These are phyloP conservation scores for Heterocephalus glaber DNA, from an alignment of 2,113 vertebrate genomes.

Conservation along the genomic window DNA sequence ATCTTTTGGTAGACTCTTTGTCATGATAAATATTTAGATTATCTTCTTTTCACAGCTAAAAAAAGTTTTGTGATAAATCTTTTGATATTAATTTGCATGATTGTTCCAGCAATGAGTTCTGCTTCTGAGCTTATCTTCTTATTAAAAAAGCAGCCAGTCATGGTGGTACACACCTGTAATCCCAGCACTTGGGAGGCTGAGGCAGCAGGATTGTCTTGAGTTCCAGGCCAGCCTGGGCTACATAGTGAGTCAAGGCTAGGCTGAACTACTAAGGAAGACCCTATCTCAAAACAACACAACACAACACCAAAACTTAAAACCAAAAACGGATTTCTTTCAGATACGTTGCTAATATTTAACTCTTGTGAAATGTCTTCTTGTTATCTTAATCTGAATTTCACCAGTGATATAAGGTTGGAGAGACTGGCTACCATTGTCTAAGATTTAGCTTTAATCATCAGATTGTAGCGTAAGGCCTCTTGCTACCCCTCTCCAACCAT, in stretches of 20 bases:
- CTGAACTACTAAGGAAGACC: background rate
- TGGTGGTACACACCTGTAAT: background rate
- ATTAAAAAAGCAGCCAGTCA: background rate
- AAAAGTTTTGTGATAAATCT: conserved; percentile 11
- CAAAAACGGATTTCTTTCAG: background rate
- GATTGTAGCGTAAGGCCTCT: background rate
- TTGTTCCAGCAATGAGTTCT: conserved; percentile 12
- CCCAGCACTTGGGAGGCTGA: background rate
- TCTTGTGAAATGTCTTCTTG: background rate
- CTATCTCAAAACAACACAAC: background rate
- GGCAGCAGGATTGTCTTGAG: background rate
- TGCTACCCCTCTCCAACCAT: background rate
- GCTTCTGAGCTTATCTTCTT: background rate
- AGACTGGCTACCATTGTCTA: background rate
- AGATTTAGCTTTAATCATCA: background rate
- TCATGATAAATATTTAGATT: background rate
- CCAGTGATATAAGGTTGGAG: background rate
- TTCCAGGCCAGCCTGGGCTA: background rate
- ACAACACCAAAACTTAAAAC: background rate
- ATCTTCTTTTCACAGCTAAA: conserved; percentile 3
- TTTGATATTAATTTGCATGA: background rate
- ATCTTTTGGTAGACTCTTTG: background rate
- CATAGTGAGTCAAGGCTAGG: background rate
- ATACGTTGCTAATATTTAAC: background rate
- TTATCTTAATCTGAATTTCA: background rate